Base-by-base conservation (phyloP, 2,113 vertebrate genomes). In the Lynx canadensis region DNA sequence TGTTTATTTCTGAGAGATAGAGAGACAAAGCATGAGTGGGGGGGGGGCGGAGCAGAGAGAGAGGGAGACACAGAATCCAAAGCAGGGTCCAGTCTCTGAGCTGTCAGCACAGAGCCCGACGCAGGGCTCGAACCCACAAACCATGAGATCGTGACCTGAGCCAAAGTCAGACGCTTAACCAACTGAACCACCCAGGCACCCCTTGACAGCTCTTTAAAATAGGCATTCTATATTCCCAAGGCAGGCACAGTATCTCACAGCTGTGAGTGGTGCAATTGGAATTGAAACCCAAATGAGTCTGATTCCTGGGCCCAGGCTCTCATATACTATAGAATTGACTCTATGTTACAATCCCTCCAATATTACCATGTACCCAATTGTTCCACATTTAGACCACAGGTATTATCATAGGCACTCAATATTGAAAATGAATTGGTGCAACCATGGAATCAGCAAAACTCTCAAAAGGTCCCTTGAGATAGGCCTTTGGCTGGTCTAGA, bases 381-480 rank as follows among this genome's bases (percentile, higher is more conserved):
- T 80, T 94, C 87, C 84, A 27, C 33, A 23, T 85, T 74, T 76
- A 87, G 45, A 86, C 13, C 15, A 23, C 23, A 60, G 57, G 27
- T 21, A 55, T 1, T 66, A 94, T 89, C 84, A 91, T 52, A 93
- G 16, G 18, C 69, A 73, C 27, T 97, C 80, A 25, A 76, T 92
- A 83, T 31, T 84, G 80, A 60, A 87, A 95, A 38, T 69, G 79
- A 95, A 90, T 57, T 87, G 55, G 83, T 87, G 65, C 8, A 74
- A 89, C 92, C 33, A 36, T 92, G 50, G 50, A 89, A 65, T 95
- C 57, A 97, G 79, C 31, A 86, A 82, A 81, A 29, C 23, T 29
- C 81, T 93, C 79, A 48, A 96, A 95, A 52, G 5, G 4, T 94
- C 80, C 57, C 93, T 96, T 87, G 88, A 96, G 57, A 91, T 55